Conservation (phyloP, 2,888 invertebrate genomes). For the Caenorhabditis drosophilae region DNA sequence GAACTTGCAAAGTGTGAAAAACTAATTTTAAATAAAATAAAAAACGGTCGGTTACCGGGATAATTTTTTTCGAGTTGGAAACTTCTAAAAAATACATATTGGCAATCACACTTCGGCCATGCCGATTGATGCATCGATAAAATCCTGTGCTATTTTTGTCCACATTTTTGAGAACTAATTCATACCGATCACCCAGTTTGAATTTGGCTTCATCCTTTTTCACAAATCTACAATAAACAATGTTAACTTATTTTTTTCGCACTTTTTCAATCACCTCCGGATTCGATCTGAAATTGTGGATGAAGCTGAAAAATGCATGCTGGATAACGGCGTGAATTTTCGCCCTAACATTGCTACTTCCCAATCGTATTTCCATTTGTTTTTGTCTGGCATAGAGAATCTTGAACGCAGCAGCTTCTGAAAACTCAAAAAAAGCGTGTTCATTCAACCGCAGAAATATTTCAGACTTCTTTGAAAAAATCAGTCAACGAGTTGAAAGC, state of each 20-base stretch:
- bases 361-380: conserved; percentile 48
- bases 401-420: conserved; percentile 26
- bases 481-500: conserved; percentile 28
- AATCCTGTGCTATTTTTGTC: conserved; percentile 38
- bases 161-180: conserved; percentile 35
- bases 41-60: not conserved
- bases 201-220: conserved; percentile 34
- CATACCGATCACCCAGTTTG: conserved; percentile 41
- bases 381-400: conserved; percentile 20
- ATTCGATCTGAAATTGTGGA: conserved; percentile 37
- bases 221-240: conserved; percentile 18
- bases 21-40: too few relatives aligned
- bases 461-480: conserved; percentile 47
- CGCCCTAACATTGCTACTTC: conserved; percentile 37
- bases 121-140: conserved; percentile 41
- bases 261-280: conserved; percentile 14
- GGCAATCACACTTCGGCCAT: conserved; percentile 20
- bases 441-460: too few relatives aligned
- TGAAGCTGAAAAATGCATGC: conserved; percentile 33
- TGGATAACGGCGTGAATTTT: conserved; percentile 32
- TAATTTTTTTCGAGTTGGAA: not conserved
- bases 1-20: too few relatives aligned
- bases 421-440: too few relatives aligned
- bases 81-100: conserved; percentile 38
- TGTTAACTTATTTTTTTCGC: not conserved